phyloP scores from a whole-genome alignment of 2,797 vertebrate species.

The Momotus momota region DNA sequence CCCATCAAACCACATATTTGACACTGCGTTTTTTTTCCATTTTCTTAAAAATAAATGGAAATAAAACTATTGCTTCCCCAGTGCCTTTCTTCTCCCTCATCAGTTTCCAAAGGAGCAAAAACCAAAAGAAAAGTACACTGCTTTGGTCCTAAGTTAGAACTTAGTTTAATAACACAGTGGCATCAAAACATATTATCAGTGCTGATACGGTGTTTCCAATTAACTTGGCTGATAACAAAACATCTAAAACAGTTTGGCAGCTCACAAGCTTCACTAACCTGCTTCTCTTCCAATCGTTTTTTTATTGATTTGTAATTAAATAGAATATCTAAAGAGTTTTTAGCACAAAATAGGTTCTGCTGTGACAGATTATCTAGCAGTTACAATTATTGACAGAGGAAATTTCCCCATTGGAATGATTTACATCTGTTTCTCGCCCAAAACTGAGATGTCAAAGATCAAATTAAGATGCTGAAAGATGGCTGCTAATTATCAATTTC shows the following conservation, averaged over 20 bases:
- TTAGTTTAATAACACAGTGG: not conserved
- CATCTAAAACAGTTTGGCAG: not conserved
- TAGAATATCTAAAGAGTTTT: not conserved
- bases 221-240: not conserved
- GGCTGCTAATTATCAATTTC: not conserved
- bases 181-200: not conserved
- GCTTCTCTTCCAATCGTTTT: not conserved
- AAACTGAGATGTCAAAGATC: not conserved
- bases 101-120: not conserved
- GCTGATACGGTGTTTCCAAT: not conserved
- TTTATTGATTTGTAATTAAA: not conserved
- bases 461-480: conserved; percentile 41
- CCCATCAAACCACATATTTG: not conserved
- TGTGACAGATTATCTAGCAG: not conserved
- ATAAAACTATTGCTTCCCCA: not conserved
- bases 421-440: not conserved
- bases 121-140: not conserved
- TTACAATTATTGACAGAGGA: not conserved
- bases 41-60: not conserved
- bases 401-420: not conserved
- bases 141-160: not conserved
- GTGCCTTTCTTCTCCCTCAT: not conserved
- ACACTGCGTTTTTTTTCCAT: not conserved
- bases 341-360: not conserved
- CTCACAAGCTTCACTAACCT: not conserved